Base-by-base conservation (phyloP, 2,888 invertebrate species). In the Mimas tiliae region DNA sequence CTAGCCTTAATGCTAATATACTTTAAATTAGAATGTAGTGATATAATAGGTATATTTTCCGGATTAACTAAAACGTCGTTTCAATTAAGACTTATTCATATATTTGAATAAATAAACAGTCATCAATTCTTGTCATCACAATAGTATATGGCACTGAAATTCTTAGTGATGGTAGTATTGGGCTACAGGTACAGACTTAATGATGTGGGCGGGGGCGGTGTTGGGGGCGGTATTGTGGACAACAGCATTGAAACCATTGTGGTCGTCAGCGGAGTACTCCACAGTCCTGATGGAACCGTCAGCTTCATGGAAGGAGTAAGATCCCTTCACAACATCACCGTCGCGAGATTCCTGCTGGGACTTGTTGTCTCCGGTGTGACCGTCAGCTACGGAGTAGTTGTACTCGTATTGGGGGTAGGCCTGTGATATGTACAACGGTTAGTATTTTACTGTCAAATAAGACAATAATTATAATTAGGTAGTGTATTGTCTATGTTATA, bases 321-420 rank as follows among this genome's bases (percentile, higher is more conserved):
- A 84, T 69, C 93, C 94, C 77, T 91, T 90, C 62, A 94, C 93
- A 0, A 87, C 87, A 75, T 94, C 93, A 62, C 93, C 94, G 70
- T 93, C 92, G 66, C 88, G 84, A 69, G 74, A 70, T 75, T 94
- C 94, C 72, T 92, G 91, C 78, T 93, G 93, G 72, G 86, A 84
- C 81, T 94, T 93, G 80, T 89, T 85, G 85, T 94, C 94, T 52
- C 94, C 94, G 77, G 94, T 92, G 80, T 93, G 91, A 21, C 86
- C 83, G 79, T 94, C 94, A 70, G 90, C 86, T 0, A 94, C 94
- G 38, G 92, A 92, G 85, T 94, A 94, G 67, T 85, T 86, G 85
- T 86, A 94, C 74, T 90, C 87, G 79, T 89, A 89, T 75, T 84
- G 84, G 66, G 89, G 88, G 79, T 87, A 75, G 14, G 87, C 80